These are phyloP conservation scores for Lerista edwardsae DNA, from an alignment of 2,797 vertebrate species.

Conservation along the genomic window DNA sequence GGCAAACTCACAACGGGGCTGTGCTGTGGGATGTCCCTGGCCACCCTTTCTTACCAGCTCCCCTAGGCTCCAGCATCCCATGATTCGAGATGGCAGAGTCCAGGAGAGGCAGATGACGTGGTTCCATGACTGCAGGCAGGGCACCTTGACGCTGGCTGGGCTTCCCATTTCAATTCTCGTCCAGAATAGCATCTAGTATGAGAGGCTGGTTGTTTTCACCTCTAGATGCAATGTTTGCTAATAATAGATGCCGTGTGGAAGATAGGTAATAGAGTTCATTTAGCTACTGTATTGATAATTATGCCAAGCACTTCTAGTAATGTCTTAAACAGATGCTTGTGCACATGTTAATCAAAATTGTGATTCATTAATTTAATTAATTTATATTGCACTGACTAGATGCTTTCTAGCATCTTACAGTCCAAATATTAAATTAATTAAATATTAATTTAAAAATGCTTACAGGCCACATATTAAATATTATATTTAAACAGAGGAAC, in stretches of 20 bases:
- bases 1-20: too few relatives aligned
- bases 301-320: not conserved
- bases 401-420: not conserved
- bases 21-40: too few relatives aligned
- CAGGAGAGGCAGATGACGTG: too few relatives aligned
- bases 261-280: not conserved
- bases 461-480: too few relatives aligned
- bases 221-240: not conserved
- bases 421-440: too few relatives aligned
- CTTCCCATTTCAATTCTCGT: not conserved
- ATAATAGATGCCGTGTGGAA: not conserved
- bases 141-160: not conserved
- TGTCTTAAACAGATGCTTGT: not conserved
- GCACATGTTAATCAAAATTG: not conserved
- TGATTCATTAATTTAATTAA: constrained; percentile 7
- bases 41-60: too few relatives aligned
- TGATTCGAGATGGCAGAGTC: too few relatives aligned
- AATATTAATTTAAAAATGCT: too few relatives aligned
- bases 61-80: too few relatives aligned
- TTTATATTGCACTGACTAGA: not conserved
- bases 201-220: not conserved
- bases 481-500: too few relatives aligned
- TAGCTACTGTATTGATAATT: not conserved
- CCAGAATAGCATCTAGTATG: not conserved
- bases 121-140: too few relatives aligned